Evolutionary conservation across 2,888 invertebrate genomes (phyloP), one percentile per base, ranked within the genome.

Genomic region (Lithophane socia): DNA sequence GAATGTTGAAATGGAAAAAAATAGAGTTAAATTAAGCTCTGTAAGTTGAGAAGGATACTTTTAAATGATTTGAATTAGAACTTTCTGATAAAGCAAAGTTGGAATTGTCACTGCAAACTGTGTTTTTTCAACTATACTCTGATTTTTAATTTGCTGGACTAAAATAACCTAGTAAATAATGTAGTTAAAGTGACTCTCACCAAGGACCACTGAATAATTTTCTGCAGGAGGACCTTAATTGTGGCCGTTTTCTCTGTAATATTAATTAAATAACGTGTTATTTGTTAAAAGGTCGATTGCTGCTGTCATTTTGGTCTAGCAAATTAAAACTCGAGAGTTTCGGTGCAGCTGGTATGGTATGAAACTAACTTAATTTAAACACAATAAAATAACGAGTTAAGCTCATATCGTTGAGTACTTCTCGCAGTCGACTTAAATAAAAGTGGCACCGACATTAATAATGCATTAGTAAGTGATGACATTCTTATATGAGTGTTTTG

Each of bases 381-480:
- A 61, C 9, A 24, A 61, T 61, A 47, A 67, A 73, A 58, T 69
- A 74, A 71, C 61, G 37, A 80, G 54, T 44, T 60, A 47, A 72
- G 21, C 52, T 82, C n/a, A 58, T 64, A 56, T 61, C 44, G 47
- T 29, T 47, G 56, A 80, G 74, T 64, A 63, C 49, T 61, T 29
- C 44, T 52, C 16, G 37, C n/a, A 49, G 64, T 52, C 3, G 13
- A 56, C 24, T 74, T 54, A 52, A 72, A 74, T 85, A 24, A 54
- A 80, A 60, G 13, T 56, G 37, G 54, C 37, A n/a, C 60, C 16
- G 18, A 58, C 68, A 61, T 85, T 69, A 65, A 71, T 75, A 69
- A 68, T 65, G 42, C 44, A 63, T 72, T 52, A 61, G 24, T 42
- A 21, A 29, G 47, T 37, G 37, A 61, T 37, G 65, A 44, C 1